Evolutionary conservation across 1,140 invertebrate genomes (phyloP).

Genomic region (Idris sp.): DNA sequence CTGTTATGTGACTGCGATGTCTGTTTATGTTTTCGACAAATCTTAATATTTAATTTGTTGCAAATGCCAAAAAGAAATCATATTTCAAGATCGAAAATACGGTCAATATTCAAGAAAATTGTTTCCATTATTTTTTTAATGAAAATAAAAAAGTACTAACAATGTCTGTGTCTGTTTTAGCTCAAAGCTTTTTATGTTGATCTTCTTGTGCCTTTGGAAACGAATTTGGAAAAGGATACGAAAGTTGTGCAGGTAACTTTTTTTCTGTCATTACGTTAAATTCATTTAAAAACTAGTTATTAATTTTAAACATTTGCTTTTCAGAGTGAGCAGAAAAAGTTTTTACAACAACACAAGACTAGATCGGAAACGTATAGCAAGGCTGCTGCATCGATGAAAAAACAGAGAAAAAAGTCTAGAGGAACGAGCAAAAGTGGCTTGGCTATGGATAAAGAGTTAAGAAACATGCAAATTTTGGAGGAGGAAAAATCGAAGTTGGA

Average conservation of each 20-base stretch:
- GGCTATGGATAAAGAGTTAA: conserved; percentile 92
- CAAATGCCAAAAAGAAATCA: no score
- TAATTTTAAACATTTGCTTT: no score
- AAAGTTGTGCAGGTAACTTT: conserved; percentile 91
- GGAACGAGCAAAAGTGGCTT: conserved; percentile 86
- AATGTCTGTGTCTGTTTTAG: conserved; percentile 82
- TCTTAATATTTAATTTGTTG: conserved; percentile 35
- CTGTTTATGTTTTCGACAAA: conserved; percentile 30
- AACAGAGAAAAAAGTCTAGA: conserved; percentile 91
- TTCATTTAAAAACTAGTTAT: conserved; percentile 6
- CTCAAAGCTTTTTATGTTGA: conserved; percentile 96
- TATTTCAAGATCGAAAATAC: no score
- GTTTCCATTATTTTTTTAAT: no score
- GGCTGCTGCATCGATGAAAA: conserved; percentile 92
- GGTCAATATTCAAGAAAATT: conserved; percentile 48
- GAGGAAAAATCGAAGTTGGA: conserved; percentile 94
- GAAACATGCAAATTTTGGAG: conserved; percentile 93
- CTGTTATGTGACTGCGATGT: no score
- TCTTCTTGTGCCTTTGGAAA: conserved; percentile 92
- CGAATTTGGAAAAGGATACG: conserved; percentile 94
- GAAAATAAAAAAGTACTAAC: no score
- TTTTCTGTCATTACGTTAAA: no score
- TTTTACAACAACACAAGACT: conserved; percentile 92
- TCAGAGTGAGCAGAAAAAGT: conserved; percentile 93
- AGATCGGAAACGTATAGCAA: conserved; percentile 92